Evolutionary conservation across 2,113 vertebrate genomes (phyloP).

Genomic region (Leucosticte australis): DNA sequence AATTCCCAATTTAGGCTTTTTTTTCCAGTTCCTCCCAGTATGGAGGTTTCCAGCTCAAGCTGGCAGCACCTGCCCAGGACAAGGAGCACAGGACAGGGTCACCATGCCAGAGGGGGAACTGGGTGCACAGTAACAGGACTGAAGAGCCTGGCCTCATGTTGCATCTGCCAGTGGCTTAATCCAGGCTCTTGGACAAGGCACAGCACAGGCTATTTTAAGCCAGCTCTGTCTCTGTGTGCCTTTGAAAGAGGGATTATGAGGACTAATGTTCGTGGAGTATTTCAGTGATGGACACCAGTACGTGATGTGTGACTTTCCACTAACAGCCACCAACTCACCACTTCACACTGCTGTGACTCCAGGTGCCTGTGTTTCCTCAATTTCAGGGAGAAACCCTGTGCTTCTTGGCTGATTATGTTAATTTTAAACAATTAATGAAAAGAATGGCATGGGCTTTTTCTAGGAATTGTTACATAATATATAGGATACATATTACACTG

Average conservation of each 20-base stretch:
- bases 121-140: neutral
- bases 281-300: neutral
- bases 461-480: neutral
- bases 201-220: slow-evolving; percentile 41
- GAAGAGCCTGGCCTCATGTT: neutral
- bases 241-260: slow-evolving; percentile 20
- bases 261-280: neutral
- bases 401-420: neutral
- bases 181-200: neutral
- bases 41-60: neutral
- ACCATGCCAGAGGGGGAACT: neutral
- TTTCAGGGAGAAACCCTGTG: neutral
- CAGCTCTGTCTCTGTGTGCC: neutral
- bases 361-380: neutral
- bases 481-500: neutral
- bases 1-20: neutral
- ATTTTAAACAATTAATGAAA: neutral
- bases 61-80: neutral
- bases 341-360: neutral
- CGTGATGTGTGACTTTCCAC: neutral
- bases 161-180: neutral
- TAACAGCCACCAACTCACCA: neutral
- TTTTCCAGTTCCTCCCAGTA: neutral
- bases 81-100: neutral
- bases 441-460: neutral